Base-by-base conservation (phyloP, 2,888 invertebrate species). In the Rapana venosa region DNA sequence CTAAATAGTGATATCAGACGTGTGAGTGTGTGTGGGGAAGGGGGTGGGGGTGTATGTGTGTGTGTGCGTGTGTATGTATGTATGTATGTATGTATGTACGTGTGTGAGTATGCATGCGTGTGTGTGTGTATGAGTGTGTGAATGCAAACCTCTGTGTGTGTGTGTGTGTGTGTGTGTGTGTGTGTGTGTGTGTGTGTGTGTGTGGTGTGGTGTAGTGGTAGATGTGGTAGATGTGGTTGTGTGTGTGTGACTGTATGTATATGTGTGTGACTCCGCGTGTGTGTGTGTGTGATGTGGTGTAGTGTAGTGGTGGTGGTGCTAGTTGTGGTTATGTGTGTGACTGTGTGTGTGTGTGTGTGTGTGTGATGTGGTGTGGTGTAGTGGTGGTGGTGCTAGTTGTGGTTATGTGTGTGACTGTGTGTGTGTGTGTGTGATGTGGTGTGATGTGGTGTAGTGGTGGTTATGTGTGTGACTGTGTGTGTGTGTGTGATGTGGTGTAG, bases 241-340 rank as follows among this genome's bases (percentile, higher is more conserved):
- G 79, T 35, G 79, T 35, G 79, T 79, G 79, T 79, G 79, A 32
- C 30, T 77, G 77, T 77, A 32, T 77, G 77, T 77, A 32, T 77
- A 32, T 77, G 77, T 77, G 77, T 32, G 77, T 77, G 77, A 13
- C 11, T 77, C 30, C 32, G 32, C 6, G 77, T 13, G 77, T 77
- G 79, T 0, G 79, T 79, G 79, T 32, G 35, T 79, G 35, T 77
- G 74, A 17, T 77, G 74, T 77, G 20, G 66, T 66, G 66, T 26
- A 13, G 66, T 17, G 66, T 26, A 13, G 20, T 17, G 61, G 74
- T 77, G 26, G 15, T 11, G 11, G 6, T 74, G 17, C 13, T 61
- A 26, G 11, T 30, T 77, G 81, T 81, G 81, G 0, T 35, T 81
- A 36, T 13, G 36, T 81, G 81, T 36, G 36, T 81, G 81, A 4